Percentiles rank a stretch among this genome's conserved stretches.
Evolutionary conservation across 2,888 invertebrate species (phyloP).

Genomic region (Nowickia ferox): DNA sequence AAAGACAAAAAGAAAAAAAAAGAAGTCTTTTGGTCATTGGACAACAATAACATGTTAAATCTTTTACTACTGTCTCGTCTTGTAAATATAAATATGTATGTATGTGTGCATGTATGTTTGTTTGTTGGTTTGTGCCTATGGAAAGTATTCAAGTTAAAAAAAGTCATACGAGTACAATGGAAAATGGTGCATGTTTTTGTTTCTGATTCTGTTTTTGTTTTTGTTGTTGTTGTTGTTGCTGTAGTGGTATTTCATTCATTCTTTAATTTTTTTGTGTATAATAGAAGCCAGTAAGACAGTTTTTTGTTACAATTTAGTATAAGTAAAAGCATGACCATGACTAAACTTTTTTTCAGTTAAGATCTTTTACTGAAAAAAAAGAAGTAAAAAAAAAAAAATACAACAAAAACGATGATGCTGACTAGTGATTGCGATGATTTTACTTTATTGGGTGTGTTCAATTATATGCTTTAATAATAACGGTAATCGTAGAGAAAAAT

Average conservation of each 20-base stretch:
- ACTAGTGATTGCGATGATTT: conserved; percentile 70
- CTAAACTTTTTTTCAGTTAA: conserved; percentile 66
- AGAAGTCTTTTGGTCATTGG: conserved; percentile 61
- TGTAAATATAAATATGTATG: conserved; percentile 47
- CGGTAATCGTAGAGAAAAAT: conserved; percentile 70
- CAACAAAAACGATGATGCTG: conserved; percentile 64
- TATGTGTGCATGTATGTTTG: conserved; percentile 18
- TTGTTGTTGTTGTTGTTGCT: conserved; percentile 10
- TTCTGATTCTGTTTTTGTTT: conserved; percentile 2
- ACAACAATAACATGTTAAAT: conserved; percentile 70
- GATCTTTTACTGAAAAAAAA: conserved; percentile 57
- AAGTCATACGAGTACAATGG: conserved; percentile 63
- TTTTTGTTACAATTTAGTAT: conserved; percentile 22
- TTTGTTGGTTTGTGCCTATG: conserved; percentile 40
- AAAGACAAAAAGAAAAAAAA: background rate
- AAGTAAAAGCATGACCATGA: conserved; percentile 70
- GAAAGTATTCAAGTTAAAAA: conserved; percentile 59
- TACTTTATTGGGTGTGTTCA: conserved; percentile 75
- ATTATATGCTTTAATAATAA: conserved; percentile 74
- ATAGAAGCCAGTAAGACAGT: conserved; percentile 50
- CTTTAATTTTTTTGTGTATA: conserved; percentile 44
- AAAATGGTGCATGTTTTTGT: conserved; percentile 70
- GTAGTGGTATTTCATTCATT: conserved; percentile 58
- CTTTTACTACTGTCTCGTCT: conserved; percentile 66
- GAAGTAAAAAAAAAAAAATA: conserved; percentile 17